A percentile compares a stretch with the other conserved stretches of the same genome.
Evolutionary conservation across 1,140 invertebrate genomes (phyloP).

Genomic region (Euura lappo): DNA sequence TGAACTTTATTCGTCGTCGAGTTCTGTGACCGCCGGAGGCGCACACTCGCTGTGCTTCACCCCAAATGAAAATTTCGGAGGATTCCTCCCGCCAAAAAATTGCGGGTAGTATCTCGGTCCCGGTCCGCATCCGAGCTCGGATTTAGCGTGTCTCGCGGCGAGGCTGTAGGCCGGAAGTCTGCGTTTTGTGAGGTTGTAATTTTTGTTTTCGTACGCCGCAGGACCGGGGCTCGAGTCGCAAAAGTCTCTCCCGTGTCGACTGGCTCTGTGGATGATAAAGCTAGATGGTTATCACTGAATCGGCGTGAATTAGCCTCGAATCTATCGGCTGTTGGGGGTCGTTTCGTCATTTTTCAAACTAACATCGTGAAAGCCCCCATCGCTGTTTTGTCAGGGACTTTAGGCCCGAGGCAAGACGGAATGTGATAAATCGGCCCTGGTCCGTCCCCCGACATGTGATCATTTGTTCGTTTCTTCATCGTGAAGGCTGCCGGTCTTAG

Average conservation of each 20-base stretch:
- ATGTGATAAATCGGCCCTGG: conserved; percentile 52
- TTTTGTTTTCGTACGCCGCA: conserved; percentile 39
- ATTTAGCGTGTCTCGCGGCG: conserved; percentile 28
- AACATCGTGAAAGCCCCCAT: conserved; percentile 52
- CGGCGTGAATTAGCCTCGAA: conserved; percentile 24
- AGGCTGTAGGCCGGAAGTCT: conserved; percentile 46
- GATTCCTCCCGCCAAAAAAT: conserved; percentile 30
- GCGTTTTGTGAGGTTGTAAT: conserved; percentile 38
- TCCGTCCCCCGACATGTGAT: conserved; percentile 25
- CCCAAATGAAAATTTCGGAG: conserved; percentile 50
- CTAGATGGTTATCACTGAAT: no score
- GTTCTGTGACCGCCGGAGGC: conserved; percentile 34
- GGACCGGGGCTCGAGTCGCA: conserved; percentile 43
- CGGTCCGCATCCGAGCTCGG: conserved; percentile 28
- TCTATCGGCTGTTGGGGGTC: no score
- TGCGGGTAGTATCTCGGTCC: conserved; percentile 45
- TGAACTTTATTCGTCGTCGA: conserved; percentile 34
- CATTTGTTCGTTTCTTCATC: conserved; percentile 29
- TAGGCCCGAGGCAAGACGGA: conserved; percentile 50
- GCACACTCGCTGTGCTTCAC: conserved; percentile 49
- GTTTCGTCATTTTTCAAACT: neutral
- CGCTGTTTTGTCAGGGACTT: conserved; percentile 49
- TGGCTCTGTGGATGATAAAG: neutral
- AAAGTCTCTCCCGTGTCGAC: neutral
- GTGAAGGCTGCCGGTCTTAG: conserved; percentile 43